These are phyloP conservation scores for Pygmarrhopalites habei DNA, from an alignment of 1,140 invertebrate genomes.

Conservation along the genomic window DNA sequence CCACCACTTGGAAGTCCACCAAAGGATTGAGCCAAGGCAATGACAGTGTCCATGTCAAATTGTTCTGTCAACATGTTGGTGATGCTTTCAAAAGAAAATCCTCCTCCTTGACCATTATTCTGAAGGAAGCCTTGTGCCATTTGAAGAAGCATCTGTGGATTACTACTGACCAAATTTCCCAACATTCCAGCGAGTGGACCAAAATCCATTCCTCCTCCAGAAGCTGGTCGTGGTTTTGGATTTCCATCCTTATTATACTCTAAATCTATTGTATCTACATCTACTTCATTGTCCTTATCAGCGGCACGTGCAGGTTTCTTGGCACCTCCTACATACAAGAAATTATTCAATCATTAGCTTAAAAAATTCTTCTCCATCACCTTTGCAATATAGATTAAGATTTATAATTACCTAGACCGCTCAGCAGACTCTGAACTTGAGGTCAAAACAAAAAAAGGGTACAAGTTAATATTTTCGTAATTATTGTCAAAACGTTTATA, in stretches of 20 bases:
- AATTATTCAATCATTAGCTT: too few relatives aligned
- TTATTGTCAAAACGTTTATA: too few relatives aligned
- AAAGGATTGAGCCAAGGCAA: conserved; percentile 29
- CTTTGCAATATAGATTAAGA: too few relatives aligned
- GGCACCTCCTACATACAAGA: too few relatives aligned
- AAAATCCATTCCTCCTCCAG: conserved; percentile 32
- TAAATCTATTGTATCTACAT: conserved; percentile 25
- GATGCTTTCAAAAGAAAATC: conserved; percentile 34
- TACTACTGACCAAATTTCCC: conserved; percentile 32
- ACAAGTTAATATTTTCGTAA: too few relatives aligned
- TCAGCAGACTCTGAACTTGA: too few relatives aligned
- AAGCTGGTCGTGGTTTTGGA: not conserved
- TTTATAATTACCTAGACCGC: too few relatives aligned
- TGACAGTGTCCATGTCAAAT: conserved; percentile 34
- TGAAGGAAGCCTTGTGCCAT: conserved; percentile 28
- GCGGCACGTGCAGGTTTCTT: not conserved
- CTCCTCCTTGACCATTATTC: conserved; percentile 25
- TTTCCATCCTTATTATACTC: conserved; percentile 31
- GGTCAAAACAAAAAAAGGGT: too few relatives aligned
- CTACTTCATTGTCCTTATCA: conserved; percentile 22
- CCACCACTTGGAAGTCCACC: conserved; percentile 13
- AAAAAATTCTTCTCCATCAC: too few relatives aligned
- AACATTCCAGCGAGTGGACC: conserved; percentile 23
- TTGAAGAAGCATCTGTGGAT: conserved; percentile 35
- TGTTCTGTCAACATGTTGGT: conserved; percentile 22